Conservation (phyloP, 2,113 vertebrate species). For the Sarotherodon lohbergeri region DNA sequence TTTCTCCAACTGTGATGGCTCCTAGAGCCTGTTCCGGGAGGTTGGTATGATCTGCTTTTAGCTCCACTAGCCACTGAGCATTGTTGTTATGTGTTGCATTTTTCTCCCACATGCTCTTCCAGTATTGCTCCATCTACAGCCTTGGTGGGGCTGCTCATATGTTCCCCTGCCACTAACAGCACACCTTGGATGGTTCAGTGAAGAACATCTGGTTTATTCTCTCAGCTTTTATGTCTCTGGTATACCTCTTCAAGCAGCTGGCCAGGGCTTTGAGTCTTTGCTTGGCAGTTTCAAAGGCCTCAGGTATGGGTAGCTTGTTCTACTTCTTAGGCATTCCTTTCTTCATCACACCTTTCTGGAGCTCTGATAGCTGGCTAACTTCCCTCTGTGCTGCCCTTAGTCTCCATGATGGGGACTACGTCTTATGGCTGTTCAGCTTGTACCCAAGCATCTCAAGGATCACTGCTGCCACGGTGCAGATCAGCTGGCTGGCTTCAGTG, state of each 20-base stretch:
- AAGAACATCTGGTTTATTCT: neutral
- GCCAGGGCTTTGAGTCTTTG: neutral
- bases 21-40: neutral
- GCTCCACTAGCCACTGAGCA: neutral
- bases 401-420: neutral
- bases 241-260: neutral
- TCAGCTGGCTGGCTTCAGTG: neutral
- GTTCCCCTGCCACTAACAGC: neutral
- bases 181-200: neutral
- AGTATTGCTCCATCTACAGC: neutral
- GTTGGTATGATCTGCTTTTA: neutral
- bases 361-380: neutral
- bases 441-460: neutral
- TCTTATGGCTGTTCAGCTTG: neutral
- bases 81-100: neutral
- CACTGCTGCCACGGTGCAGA: neutral
- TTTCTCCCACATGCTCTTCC: neutral
- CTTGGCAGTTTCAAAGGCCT: neutral
- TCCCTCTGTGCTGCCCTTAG: neutral
- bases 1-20: neutral
- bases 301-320: accelerated
- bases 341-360: neutral
- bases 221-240: neutral
- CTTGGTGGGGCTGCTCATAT: neutral
- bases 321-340: neutral